Evolutionary conservation across 2,797 vertebrate genomes (phyloP), one percentile per base, ranked within the genome.

Genomic region (Protonibea diacanthus): DNA sequence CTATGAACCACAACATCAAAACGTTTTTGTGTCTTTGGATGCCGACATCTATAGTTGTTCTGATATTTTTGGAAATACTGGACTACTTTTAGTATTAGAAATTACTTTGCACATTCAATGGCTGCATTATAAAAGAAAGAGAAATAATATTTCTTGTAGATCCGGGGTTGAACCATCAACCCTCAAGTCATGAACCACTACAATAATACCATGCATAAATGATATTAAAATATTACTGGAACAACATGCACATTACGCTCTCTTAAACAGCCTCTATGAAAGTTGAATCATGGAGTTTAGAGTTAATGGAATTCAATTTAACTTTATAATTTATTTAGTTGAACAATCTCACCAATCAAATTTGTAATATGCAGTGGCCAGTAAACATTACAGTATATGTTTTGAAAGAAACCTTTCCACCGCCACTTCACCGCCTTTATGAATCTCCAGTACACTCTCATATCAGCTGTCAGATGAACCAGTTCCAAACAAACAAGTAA

Each of bases 401-500:
- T 76, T 74, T 72, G 29, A 71, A 68, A 60, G 38, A 29, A 59
- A 58, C 48, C 14, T 53, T 68, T 42, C n/a, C 25, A 74, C 33
- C 20, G 23, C 25, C 0, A 21, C 47, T 18, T 80, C 69, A 48
- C 47, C 48, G 53, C 27, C 27, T 60, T 59, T 44, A 65, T 51
- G 29, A 71, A 59, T 77, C 47, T 57, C 73, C 27, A 51, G 45
- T 59, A 67, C n/a, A 33, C 29, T 53, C 57, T 78, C 29, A 44
- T 81, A 74, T 88, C 76, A 81, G 76, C 55, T 87, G 66, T 80
- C 85, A 81, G 33, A 63, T 59, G 66, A 83, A 58, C 8, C 33
- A 49, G 9, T 48, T 79, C 44, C 76, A 86, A 68, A 78, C 66
- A 78, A 79, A 82, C 79, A 86, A 84, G 74, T 76, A 88, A 85